A percentile compares a stretch with the other conserved stretches of the same genome.
Evolutionary conservation across 2,888 invertebrate genomes (phyloP).

Genomic region (Eupithecia vulgata): DNA sequence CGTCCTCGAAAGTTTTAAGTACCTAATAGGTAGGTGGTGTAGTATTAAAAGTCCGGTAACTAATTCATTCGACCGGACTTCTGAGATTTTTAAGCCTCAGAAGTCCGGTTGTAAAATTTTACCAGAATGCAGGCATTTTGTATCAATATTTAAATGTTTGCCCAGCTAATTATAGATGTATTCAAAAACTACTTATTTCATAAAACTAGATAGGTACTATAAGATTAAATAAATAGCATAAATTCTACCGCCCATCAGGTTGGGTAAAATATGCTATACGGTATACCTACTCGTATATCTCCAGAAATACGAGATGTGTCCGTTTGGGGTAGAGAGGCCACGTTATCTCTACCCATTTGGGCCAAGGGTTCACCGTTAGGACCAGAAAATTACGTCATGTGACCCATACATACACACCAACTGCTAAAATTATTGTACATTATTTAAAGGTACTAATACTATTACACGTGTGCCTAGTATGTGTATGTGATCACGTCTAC

Average conservation of each 20-base stretch:
- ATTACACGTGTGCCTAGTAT: too few species aligned
- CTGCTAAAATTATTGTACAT: neutral
- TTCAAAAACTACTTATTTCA: neutral
- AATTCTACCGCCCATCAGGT: neutral
- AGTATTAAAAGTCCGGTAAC: too few species aligned
- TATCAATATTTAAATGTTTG: too few species aligned
- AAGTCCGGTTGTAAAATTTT: too few species aligned
- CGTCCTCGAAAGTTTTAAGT: too few species aligned
- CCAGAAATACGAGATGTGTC: slow-evolving; percentile 52
- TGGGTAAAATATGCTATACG: neutral
- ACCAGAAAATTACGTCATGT: neutral
- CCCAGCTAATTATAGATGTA: too few species aligned
- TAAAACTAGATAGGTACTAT: neutral
- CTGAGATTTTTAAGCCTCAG: too few species aligned
- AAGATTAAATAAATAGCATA: neutral
- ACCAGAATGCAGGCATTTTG: too few species aligned
- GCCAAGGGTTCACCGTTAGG: slow-evolving; percentile 34
- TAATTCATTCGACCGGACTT: too few species aligned
- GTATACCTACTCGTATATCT: slow-evolving; percentile 20
- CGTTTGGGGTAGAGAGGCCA: slow-evolving; percentile 49
- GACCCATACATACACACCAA: neutral
- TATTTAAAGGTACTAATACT: too few species aligned
- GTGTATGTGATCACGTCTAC: too few species aligned
- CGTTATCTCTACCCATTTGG: slow-evolving; percentile 50
- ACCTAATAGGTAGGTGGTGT: too few species aligned